Base-by-base conservation (phyloP, 2,797 vertebrate genomes). In the Ciconia nigra region DNA sequence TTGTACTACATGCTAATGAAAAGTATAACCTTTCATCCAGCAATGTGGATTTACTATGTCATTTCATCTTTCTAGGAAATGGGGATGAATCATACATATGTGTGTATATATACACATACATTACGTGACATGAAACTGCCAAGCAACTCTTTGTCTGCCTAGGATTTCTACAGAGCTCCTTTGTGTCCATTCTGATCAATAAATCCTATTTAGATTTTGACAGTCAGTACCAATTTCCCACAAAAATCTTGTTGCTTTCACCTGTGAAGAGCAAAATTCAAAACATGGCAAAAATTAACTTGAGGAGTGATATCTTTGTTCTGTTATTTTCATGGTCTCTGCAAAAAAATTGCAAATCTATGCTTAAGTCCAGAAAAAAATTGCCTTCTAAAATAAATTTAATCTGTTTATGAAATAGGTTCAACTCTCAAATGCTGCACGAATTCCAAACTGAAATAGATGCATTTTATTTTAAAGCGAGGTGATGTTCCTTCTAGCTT, bases 61-160 rank as follows among this genome's bases (percentile, higher is more conserved):
- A 72, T 84, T 93, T 83, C 7, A 22, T 72, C 67, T 89, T 95
- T 94, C 78, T 84, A 79, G 89, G 73, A 94, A 90, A 55, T 24
- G 9, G 5, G 3, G 13, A 42, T 87, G 66, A 92, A 69, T 90
- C 69, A 71, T 42, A 65, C 0, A 0, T 35, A 7, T 42, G 10
- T 59, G 13, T 71, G 8, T 26, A 9, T 14, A 15, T 15, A 65
- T 5, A 65, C 8, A 44, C 7, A 52, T 17, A n/a, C 3, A 11
- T 79, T 84, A 33, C 37, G 11, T n/a, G 37, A 61, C 14, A 33
- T 21, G 28, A 49, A 87, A 55, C 12, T 63, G 13, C 49, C 0
- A 0, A 88, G 20, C 12, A 79, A 54, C 25, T 46, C 35, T 67
- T 81, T 51, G 15, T 29, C 63, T 59, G 13, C 26, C 16, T 29